Conservation (phyloP, 1,140 invertebrate species). For the Drosophila littoralis region DNA sequence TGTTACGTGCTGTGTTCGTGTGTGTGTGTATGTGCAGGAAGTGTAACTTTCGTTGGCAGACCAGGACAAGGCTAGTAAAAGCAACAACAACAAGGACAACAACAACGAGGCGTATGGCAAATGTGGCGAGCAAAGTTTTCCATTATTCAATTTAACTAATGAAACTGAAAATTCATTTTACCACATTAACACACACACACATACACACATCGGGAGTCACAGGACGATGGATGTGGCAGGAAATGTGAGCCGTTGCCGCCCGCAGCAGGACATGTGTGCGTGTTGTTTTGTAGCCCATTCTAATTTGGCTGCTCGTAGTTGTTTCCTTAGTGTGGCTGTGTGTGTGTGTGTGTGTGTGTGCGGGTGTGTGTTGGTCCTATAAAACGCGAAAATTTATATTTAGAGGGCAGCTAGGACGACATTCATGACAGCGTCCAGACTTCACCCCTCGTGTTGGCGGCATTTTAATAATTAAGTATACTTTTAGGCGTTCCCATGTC, state of each 20-base stretch:
- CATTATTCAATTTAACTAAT: constrained; percentile 84
- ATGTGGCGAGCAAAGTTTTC: constrained; percentile 80
- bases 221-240: constrained; percentile 51
- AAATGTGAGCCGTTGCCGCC: constrained; percentile 58
- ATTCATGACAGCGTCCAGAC: constrained; percentile 12
- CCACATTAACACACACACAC: constrained; percentile 80
- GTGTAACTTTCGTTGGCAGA: constrained; percentile 74
- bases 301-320: constrained; percentile 34
- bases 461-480: constrained; percentile 81
- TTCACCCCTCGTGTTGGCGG: constrained; percentile 34
- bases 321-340: not conserved
- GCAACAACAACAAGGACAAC: constrained; percentile 46
- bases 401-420: constrained; percentile 43
- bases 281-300: constrained; percentile 43
- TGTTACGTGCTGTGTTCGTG: constrained; percentile 30
- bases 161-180: constrained; percentile 84
- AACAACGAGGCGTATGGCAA: constrained; percentile 47
- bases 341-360: constrained; percentile 5
- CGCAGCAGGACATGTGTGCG: constrained; percentile 72
- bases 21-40: constrained; percentile 57
- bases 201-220: constrained; percentile 9
- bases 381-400: constrained; percentile 79
- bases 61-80: constrained; percentile 58
- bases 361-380: constrained; percentile 36
- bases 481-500: constrained; percentile 62